These are phyloP conservation scores for Danio tinwini DNA, from an alignment of 2,797 vertebrate genomes.

Conservation along the genomic window DNA sequence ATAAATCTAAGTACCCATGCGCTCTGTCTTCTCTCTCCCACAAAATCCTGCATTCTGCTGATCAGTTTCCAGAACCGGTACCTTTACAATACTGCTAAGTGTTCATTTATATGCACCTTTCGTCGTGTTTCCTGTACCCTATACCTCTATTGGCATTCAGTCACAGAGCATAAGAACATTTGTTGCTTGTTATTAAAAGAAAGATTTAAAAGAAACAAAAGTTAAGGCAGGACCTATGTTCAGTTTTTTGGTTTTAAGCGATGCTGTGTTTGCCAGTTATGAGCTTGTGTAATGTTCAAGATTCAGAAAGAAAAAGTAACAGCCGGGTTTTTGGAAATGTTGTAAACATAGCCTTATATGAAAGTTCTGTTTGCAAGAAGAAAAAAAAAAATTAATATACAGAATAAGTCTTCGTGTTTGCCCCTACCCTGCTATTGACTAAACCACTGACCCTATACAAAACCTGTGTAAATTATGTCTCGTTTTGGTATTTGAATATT, in stretches of 20 bases:
- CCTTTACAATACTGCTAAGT: conserved; percentile 13
- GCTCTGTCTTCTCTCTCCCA: conserved; percentile 56
- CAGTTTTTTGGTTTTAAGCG: conserved; percentile 64
- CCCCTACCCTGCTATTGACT: conserved; percentile 65
- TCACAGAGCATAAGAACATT: conserved; percentile 62
- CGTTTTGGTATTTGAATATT: conserved; percentile 66
- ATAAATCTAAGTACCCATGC: conserved; percentile 65
- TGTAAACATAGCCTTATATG: conserved; percentile 61
- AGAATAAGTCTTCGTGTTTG: conserved; percentile 65
- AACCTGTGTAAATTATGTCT: conserved; percentile 82
- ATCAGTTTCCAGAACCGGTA: conserved; percentile 28
- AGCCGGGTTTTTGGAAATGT: conserved; percentile 64
- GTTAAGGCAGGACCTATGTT: conserved; percentile 77
- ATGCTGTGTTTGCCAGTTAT: conserved; percentile 67
- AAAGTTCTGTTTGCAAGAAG: conserved; percentile 59
- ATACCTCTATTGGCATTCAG: conserved; percentile 53
- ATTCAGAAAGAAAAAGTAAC: conserved; percentile 65
- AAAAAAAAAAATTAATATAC: conserved; percentile 62
- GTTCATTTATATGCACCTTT: conserved; percentile 42
- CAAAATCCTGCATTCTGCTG: no score
- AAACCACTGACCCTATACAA: conserved; percentile 81
- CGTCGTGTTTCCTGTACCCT: conserved; percentile 41
- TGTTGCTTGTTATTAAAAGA: conserved; percentile 56
- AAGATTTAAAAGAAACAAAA: conserved; percentile 51
- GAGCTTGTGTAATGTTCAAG: conserved; percentile 69